A percentile compares a stretch with the other conserved stretches of the same genome.
Evolutionary conservation across 1,140 invertebrate genomes (phyloP).

Genomic region (Venustaconcha ellipsiformis): DNA sequence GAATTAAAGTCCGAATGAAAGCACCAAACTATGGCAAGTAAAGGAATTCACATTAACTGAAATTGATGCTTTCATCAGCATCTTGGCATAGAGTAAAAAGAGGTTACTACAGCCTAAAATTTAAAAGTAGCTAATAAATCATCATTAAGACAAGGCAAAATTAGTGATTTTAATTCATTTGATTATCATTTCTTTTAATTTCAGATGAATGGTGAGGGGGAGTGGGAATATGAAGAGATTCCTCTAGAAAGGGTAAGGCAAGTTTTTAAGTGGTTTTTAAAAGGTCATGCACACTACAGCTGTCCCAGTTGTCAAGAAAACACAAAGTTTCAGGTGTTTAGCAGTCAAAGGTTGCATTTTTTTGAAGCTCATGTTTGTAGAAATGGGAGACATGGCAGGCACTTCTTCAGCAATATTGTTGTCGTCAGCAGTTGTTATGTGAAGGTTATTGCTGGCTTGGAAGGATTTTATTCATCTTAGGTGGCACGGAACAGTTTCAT

Average conservation of each 20-base stretch:
- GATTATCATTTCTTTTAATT: slow-evolving; percentile 14
- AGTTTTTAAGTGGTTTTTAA: neutral
- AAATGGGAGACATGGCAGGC: neutral
- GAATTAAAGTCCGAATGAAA: too few relatives aligned
- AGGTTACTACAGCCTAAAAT: too few relatives aligned
- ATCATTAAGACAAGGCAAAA: too few relatives aligned
- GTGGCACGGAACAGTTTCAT: too few relatives aligned
- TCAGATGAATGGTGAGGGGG: slow-evolving; percentile 57
- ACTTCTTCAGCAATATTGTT: neutral
- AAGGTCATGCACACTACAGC: neutral
- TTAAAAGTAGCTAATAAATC: too few relatives aligned
- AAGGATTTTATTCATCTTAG: neutral
- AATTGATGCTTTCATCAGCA: too few relatives aligned
- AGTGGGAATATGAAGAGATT: slow-evolving; percentile 64
- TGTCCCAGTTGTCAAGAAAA: neutral
- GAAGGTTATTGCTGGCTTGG: neutral
- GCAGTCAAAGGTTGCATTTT: neutral
- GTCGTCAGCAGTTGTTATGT: neutral
- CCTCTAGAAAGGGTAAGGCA: slow-evolving; percentile 56
- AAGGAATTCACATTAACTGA: too few relatives aligned
- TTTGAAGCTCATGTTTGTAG: neutral
- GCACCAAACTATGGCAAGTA: too few relatives aligned
- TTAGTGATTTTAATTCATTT: too few relatives aligned
- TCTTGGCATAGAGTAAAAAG: too few relatives aligned
- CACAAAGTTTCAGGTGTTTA: neutral